Conservation (phyloP, 1,140 invertebrate species). For the Dendroctonus valens region DNA sequence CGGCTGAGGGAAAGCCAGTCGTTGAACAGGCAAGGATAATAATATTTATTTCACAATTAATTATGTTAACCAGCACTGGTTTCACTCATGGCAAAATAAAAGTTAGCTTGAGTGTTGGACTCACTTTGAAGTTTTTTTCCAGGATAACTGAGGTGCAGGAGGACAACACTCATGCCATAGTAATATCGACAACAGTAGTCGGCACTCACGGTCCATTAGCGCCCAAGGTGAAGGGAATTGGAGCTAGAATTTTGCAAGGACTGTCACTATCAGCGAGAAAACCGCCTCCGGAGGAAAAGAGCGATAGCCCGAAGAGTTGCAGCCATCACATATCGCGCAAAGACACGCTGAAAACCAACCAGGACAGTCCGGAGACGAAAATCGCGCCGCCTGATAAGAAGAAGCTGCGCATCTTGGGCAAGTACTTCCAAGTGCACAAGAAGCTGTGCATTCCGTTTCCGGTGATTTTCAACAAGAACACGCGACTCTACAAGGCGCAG, state of each 20-base stretch:
- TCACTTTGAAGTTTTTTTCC: neutral
- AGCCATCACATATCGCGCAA: constrained; percentile 32
- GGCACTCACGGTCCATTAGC: constrained; percentile 41
- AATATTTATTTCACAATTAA: no score
- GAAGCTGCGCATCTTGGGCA: constrained; percentile 61
- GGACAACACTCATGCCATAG: constrained; percentile 45
- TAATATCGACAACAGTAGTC: constrained; percentile 41
- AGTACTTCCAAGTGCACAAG: constrained; percentile 61
- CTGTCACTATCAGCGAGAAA: constrained; percentile 34
- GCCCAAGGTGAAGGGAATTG: constrained; percentile 47
- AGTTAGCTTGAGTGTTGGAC: neutral
- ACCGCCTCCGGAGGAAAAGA: constrained; percentile 17
- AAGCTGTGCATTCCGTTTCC: constrained; percentile 59
- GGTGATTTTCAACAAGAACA: constrained; percentile 55
- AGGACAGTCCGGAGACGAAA: constrained; percentile 9
- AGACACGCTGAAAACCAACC: constrained; percentile 24
- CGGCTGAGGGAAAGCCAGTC: constrained; percentile 76
- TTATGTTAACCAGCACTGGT: no score
- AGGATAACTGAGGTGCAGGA: constrained; percentile 77
- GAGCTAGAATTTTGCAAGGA: constrained; percentile 38
- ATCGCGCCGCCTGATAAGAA: constrained; percentile 46
- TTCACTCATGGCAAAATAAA: neutral
- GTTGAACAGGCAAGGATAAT: constrained; percentile 65
- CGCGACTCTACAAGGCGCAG: constrained; percentile 58
- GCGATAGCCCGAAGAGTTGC: constrained; percentile 5